Percentiles rank a stretch among this genome's conserved stretches.
Evolutionary conservation across 2,113 vertebrate genomes (phyloP).

Genomic region (Todiramphus saurophagus): DNA sequence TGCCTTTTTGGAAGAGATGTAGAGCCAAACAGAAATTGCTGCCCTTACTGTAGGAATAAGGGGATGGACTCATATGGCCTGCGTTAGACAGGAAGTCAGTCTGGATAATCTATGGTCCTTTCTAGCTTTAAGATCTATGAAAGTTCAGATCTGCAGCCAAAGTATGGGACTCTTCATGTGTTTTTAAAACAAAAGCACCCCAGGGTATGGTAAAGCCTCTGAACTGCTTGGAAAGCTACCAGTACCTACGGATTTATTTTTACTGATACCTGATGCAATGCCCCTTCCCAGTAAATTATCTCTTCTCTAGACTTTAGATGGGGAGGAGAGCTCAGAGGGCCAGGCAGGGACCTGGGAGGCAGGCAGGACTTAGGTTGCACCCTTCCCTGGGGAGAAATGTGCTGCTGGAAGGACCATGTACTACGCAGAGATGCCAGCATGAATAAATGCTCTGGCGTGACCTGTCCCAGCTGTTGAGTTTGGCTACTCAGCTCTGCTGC

Average conservation of each 20-base stretch:
- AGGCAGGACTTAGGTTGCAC: not conserved
- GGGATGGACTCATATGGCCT: constrained; percentile 47
- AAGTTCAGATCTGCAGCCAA: constrained; percentile 58
- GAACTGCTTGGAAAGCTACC: not conserved
- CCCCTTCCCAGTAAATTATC: not conserved
- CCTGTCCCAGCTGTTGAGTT: not conserved
- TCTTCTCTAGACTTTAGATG: not conserved
- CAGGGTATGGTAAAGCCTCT: not conserved
- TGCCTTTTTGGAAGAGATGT: constrained; percentile 4
- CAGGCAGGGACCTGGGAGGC: not conserved
- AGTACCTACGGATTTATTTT: not conserved
- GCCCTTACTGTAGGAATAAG: not conserved
- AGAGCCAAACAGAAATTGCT: not conserved
- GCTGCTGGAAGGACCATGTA: not conserved
- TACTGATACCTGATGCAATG: not conserved
- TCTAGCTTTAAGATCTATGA: not conserved
- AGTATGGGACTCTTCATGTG: not conserved
- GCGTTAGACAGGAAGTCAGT: constrained; percentile 49
- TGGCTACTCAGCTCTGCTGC: not conserved
- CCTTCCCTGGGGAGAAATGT: not conserved
- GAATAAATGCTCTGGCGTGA: not conserved
- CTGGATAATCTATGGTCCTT: constrained; percentile 51
- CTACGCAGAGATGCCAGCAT: not conserved
- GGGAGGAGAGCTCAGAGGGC: not conserved
- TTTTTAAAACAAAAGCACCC: not conserved